Percentiles rank a stretch among this genome's conserved stretches.
phyloP scores from a whole-genome alignment of 2,888 invertebrate genomes.

The Poecilus cupreus region DNA sequence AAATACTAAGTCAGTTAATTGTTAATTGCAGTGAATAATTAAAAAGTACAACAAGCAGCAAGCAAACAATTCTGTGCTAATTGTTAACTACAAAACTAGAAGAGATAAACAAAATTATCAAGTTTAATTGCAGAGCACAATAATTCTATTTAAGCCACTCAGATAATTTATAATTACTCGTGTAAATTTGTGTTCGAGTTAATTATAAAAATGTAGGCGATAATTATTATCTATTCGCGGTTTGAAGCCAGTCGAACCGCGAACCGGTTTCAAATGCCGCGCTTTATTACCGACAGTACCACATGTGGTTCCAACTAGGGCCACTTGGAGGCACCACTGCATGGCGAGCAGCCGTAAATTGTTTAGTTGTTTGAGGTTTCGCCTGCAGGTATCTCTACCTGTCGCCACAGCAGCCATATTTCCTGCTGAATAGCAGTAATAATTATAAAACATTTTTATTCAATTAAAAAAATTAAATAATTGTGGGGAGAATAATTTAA shows the following conservation, averaged over 20 bases:
- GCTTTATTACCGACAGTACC: conserved; percentile 8
- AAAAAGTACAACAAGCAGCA: not conserved
- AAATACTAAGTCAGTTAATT: not conserved
- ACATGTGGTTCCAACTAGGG: not conserved
- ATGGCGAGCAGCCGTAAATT: conserved; percentile 1
- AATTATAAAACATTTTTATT: too few species aligned
- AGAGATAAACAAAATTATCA: conserved; percentile 52
- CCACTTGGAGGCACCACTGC: conserved; percentile 10
- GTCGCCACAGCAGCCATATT: too few species aligned
- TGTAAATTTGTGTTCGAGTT: conserved; percentile 48
- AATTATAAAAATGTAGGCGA: conserved; percentile 38
- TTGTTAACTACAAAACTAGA: not conserved
- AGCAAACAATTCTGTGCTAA: not conserved
- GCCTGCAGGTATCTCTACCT: not conserved
- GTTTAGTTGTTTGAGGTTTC: not conserved
- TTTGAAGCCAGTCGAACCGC: not conserved
- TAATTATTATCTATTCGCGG: not conserved
- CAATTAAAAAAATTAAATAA: too few species aligned
- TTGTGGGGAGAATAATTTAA: too few species aligned
- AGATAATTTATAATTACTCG: conserved; percentile 45
- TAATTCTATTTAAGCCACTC: conserved; percentile 45
- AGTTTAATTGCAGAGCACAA: conserved; percentile 42
- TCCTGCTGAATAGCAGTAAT: too few species aligned
- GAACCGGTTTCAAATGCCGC: not conserved
- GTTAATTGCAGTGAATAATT: conserved; percentile 20